phyloP scores from a whole-genome alignment of 2,113 vertebrate species.

The Pterocles burchelli region DNA sequence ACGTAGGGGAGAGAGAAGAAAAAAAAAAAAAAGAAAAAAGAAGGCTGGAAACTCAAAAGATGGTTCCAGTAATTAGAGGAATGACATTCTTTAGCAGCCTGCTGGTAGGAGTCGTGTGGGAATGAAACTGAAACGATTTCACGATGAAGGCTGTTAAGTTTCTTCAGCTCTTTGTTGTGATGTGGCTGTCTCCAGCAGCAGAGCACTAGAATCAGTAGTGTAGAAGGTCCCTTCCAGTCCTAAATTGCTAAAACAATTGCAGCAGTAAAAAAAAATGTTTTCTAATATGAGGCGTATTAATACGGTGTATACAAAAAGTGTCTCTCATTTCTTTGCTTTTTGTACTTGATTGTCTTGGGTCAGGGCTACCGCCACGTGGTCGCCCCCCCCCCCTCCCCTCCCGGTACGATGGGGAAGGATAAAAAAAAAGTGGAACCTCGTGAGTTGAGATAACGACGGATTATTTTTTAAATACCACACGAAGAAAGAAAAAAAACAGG shows the following conservation, averaged over 20 bases:
- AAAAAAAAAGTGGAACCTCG: no score
- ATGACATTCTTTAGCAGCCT: not conserved
- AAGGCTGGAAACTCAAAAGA: not conserved
- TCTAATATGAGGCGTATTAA: not conserved
- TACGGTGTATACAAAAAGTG: fast-evolving
- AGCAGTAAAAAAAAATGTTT: not conserved
- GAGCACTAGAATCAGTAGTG: not conserved
- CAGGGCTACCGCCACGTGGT: no score
- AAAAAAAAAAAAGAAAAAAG: not conserved
- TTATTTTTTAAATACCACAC: no score
- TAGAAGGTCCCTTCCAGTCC: no score
- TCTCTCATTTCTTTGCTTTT: not conserved
- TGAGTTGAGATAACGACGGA: no score
- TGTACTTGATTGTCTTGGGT: fast-evolving
- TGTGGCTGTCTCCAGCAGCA: not conserved
- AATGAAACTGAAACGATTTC: not conserved
- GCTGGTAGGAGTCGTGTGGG: fast-evolving
- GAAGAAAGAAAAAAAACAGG: no score
- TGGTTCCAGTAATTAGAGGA: not conserved
- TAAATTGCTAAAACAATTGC: not conserved
- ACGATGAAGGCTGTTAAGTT: fast-evolving
- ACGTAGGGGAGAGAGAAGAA: not conserved
- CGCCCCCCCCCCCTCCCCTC: no score
- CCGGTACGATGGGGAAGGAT: no score
- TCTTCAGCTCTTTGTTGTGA: no score